A percentile compares a stretch with the other conserved stretches of the same genome.
Evolutionary conservation across 2,888 invertebrate species (phyloP).

Genomic region (Drepana falcataria): DNA sequence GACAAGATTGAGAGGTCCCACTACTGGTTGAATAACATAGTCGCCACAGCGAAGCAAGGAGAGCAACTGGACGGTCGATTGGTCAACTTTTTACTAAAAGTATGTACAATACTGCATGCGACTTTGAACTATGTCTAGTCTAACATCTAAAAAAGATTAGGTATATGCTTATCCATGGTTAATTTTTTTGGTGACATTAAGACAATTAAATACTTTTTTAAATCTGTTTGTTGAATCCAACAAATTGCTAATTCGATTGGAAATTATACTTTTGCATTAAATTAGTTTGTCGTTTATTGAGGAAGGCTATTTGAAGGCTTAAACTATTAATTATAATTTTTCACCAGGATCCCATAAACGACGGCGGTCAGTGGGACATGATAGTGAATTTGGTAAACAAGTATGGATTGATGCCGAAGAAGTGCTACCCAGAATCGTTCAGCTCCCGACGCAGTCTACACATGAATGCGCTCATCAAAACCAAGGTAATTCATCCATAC

Average conservation of each 20-base stretch:
- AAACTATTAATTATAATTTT: not conserved
- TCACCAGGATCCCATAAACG: slow-evolving; percentile 85
- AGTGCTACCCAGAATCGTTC: slow-evolving; percentile 90
- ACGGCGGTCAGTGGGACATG: slow-evolving; percentile 97
- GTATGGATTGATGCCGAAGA: slow-evolving; percentile 93
- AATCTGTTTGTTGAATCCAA: too few relatives aligned
- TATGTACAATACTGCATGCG: slow-evolving; percentile 39
- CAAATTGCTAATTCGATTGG: too few relatives aligned
- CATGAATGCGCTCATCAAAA: slow-evolving; percentile 88
- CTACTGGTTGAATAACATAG: slow-evolving; percentile 90
- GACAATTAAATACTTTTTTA: too few relatives aligned
- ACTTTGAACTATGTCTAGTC: too few relatives aligned
- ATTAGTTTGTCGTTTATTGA: too few relatives aligned
- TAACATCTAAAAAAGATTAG: too few relatives aligned
- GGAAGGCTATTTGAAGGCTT: too few relatives aligned
- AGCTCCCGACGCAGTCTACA: slow-evolving; percentile 85
- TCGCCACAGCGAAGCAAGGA: slow-evolving; percentile 84
- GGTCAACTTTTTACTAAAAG: slow-evolving; percentile 86
- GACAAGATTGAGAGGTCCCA: slow-evolving; percentile 94
- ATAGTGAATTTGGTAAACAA: slow-evolving; percentile 91
- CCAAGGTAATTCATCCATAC: slow-evolving; percentile 79
- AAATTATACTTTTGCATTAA: too few relatives aligned
- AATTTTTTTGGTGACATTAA: too few relatives aligned
- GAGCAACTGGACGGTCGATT: slow-evolving; percentile 89
- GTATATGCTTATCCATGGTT: too few relatives aligned